Evolutionary conservation across 2,113 vertebrate species (phyloP).

Genomic region (Pluvianellus socialis): DNA sequence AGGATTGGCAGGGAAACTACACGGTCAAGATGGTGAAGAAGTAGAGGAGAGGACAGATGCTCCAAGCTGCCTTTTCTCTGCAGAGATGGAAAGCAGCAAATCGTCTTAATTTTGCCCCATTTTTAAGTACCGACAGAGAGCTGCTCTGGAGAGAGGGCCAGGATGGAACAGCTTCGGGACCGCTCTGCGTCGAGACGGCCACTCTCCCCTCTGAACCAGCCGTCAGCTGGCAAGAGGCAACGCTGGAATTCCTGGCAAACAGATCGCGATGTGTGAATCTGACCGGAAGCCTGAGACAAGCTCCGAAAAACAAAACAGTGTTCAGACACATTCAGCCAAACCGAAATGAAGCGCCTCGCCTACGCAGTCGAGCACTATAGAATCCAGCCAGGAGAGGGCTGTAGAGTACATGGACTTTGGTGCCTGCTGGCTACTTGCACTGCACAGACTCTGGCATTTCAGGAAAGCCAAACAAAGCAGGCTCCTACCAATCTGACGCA

Average conservation of each 20-base stretch:
- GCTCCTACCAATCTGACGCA: neutral
- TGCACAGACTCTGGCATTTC: neutral
- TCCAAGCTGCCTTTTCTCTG: neutral
- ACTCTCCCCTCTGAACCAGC: neutral
- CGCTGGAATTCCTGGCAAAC: neutral
- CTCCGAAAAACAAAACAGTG: neutral
- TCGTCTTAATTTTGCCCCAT: neutral
- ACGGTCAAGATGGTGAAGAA: rapidly evolving
- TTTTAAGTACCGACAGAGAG: neutral
- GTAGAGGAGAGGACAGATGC: neutral
- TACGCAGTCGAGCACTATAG: rapidly evolving
- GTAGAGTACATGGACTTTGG: neutral
- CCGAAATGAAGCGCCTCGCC: rapidly evolving
- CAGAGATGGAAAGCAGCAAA: neutral
- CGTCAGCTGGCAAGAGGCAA: neutral
- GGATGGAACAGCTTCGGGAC: neutral
- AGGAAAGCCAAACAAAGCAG: rapidly evolving
- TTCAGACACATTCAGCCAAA: rapidly evolving
- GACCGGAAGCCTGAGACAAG: neutral
- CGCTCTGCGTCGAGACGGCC: neutral
- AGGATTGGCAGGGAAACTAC: rapidly evolving
- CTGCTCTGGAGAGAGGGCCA: rapidly evolving
- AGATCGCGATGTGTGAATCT: rapidly evolving
- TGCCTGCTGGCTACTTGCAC: neutral
- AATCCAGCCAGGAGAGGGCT: slow-evolving; percentile 41